Base-by-base conservation (phyloP, 2,113 vertebrate genomes). In the Ceyx cyanopectus region DNA sequence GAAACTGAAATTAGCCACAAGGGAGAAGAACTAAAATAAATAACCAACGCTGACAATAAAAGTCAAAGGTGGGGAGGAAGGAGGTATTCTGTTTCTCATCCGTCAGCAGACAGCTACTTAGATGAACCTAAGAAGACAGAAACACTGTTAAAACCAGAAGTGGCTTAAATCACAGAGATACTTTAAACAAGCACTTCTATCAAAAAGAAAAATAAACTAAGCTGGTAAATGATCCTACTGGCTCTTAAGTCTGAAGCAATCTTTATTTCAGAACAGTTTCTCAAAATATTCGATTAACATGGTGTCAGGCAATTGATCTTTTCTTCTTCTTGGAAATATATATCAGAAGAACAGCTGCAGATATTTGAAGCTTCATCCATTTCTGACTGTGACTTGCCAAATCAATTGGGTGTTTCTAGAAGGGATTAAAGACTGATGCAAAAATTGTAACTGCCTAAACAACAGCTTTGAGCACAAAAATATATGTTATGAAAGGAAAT, bases 21-120 rank as follows among this genome's bases (percentile, higher is more conserved):
- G 81, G 84, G 89, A 96, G 63, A 95, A 90, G 26, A 46, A 84
- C 41, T 86, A 84, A 95, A 95, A 94, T 96, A 95, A 95, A 94
- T 93, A 92, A 81, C 78, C 80, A 81, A 73, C 86, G 76, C 17
- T 79, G 70, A 95, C 95, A 95, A 94, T 92, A 92, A 90, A 96
- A 95, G 93, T 93, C 90, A 96, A 93, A 93, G 90, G 89, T 90
- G 62, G 62, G 60, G 81, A 92, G 80, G 90, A 96, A 92, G 54
- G 41, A 95, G 89, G 62, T 46, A 41, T 87, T 95, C 83, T 93
- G 83, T 75, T 95, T 92, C 62, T 95, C 2, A 0, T 94, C 92
- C 3, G 4, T 96, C 74, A 90, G 69, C 88, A 81, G 69, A 46
- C 77, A 75, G 27, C 45, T 93, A 65, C 76, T 84, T 77, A 73